Evolutionary conservation across 2,113 vertebrate species (phyloP).

Genomic region (Steatornis caripensis): DNA sequence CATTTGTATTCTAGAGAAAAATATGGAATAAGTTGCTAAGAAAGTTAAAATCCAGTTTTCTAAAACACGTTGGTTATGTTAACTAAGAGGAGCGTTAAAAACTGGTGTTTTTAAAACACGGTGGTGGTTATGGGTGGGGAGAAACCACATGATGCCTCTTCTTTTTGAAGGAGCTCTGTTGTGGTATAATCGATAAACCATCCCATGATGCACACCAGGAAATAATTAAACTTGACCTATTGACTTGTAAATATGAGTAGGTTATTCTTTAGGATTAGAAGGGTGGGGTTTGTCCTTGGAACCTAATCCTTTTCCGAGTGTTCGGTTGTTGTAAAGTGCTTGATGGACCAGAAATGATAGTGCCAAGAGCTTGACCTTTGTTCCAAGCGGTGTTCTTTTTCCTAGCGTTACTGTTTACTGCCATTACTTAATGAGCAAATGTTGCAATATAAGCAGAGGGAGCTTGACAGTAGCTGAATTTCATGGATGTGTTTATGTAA

Average conservation of each 20-base stretch:
- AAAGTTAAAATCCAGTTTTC: neutral
- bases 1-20: neutral
- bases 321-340: neutral
- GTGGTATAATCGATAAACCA: neutral
- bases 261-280: neutral
- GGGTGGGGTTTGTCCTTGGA: neutral
- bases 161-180: neutral
- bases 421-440: neutral
- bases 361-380: neutral
- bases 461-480: neutral
- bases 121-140: neutral
- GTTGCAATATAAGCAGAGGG: neutral
- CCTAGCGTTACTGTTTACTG: neutral
- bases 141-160: accelerated
- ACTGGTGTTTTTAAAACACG: neutral
- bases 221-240: neutral
- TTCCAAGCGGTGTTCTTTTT: neutral
- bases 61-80: neutral
- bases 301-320: neutral
- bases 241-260: neutral
- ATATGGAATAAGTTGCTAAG: neutral
- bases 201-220: neutral
- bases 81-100: neutral
- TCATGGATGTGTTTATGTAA: neutral
- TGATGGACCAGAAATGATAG: neutral